These are phyloP conservation scores for Monomorium pharaonis DNA, from an alignment of 1,140 invertebrate genomes.

Conservation along the genomic window DNA sequence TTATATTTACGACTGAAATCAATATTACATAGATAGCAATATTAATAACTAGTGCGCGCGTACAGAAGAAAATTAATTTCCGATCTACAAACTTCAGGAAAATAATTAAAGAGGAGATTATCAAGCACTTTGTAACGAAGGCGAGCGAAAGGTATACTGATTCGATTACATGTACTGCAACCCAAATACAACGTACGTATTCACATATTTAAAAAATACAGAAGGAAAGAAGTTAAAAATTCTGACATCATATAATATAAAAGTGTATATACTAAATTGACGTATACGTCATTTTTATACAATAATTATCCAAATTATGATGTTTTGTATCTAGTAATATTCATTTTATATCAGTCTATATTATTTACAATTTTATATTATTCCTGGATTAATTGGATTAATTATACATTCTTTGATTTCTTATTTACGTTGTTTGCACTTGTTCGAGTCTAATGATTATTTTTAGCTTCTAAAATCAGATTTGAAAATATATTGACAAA, in stretches of 20 bases:
- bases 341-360: neutral
- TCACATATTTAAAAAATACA: neutral
- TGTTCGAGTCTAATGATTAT: neutral
- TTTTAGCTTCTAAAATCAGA: conserved; percentile 10
- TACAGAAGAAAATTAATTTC: conserved; percentile 25
- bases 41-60: conserved; percentile 13
- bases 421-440: neutral
- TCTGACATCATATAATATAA: neutral
- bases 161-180: conserved; percentile 12
- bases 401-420: neutral
- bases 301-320: neutral
- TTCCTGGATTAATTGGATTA: neutral
- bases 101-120: conserved; percentile 36
- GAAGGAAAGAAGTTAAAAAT: neutral
- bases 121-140: neutral
- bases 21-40: neutral
- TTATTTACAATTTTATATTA: neutral
- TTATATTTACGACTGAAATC: conserved; percentile 36
- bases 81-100: conserved; percentile 6
- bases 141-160: conserved; percentile 1
- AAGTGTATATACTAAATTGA: neutral
- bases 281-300: neutral
- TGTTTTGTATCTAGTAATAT: neutral
- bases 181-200: neutral
- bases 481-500: conserved; percentile 42